Conservation (phyloP, 2,113 vertebrate genomes). For the Silurus asotus region DNA sequence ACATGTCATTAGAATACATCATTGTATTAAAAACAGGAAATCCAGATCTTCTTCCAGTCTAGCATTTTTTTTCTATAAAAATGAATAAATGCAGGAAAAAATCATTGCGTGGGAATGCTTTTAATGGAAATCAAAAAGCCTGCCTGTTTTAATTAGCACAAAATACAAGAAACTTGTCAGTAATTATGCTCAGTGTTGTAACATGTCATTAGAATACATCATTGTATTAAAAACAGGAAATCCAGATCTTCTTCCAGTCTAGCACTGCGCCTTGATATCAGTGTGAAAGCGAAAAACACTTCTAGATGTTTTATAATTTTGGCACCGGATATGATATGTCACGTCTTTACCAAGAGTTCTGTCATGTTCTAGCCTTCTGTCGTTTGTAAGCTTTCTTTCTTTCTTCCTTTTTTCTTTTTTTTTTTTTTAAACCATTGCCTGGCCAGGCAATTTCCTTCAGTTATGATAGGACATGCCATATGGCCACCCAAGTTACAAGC, state of each 20-base stretch:
- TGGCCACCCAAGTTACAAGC: constrained; percentile 17
- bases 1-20: too few species aligned
- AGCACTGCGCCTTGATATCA: too few species aligned
- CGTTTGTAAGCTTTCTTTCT: neutral
- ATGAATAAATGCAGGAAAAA: neutral
- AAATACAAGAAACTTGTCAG: neutral
- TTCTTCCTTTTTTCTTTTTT: neutral
- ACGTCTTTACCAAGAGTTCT: neutral
- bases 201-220: too few species aligned
- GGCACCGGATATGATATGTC: constrained; percentile 2
- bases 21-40: neutral
- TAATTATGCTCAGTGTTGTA: neutral
- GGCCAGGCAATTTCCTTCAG: neutral
- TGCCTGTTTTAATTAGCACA: neutral
- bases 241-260: neutral
- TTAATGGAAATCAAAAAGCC: neutral
- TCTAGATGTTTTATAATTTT: neutral
- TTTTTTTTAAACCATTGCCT: neutral
- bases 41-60: neutral
- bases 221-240: neutral
- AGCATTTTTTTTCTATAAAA: too few species aligned
- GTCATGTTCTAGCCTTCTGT: constrained; percentile 13
- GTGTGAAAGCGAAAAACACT: neutral
- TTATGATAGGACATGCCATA: constrained; percentile 20
- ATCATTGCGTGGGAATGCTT: too few species aligned